phyloP scores from a whole-genome alignment of 2,888 invertebrate genomes.

The Synanthedon andrenaeformis region DNA sequence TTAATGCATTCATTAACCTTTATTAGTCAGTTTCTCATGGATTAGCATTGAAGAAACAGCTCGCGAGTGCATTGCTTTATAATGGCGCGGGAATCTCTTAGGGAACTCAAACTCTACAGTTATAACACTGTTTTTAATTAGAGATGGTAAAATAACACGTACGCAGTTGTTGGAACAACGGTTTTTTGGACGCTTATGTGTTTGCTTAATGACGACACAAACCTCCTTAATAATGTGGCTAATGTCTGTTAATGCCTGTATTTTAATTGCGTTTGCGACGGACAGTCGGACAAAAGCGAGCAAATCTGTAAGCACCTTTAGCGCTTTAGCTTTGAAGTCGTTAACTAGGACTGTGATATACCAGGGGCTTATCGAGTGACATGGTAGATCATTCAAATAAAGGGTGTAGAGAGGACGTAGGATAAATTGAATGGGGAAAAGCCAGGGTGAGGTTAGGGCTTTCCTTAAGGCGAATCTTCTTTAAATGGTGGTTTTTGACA shows the following conservation, averaged over 20 bases:
- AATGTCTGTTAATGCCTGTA: background rate
- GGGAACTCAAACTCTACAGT: constrained; percentile 8
- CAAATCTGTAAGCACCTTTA: no score
- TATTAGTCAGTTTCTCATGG: constrained; percentile 34
- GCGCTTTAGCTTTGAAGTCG: no score
- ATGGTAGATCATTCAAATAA: no score
- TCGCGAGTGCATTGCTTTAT: constrained; percentile 20
- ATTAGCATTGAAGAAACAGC: constrained; percentile 24
- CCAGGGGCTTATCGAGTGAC: no score
- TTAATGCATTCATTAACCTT: constrained; percentile 5
- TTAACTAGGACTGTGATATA: no score
- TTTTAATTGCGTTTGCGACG: background rate
- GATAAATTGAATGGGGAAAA: no score
- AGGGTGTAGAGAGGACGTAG: no score
- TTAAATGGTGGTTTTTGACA: no score
- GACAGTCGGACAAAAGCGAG: no score
- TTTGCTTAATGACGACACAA: background rate
- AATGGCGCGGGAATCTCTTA: constrained; percentile 30
- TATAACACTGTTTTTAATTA: constrained; percentile 25
- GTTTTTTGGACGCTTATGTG: constrained; percentile 7
- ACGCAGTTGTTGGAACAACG: constrained; percentile 14
- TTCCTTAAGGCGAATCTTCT: no score
- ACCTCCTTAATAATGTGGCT: background rate
- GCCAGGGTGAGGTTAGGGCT: no score
- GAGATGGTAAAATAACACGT: constrained; percentile 1